Evolutionary conservation across 1,140 invertebrate species (phyloP).

Genomic region (Drosophila pseudoobscura): DNA sequence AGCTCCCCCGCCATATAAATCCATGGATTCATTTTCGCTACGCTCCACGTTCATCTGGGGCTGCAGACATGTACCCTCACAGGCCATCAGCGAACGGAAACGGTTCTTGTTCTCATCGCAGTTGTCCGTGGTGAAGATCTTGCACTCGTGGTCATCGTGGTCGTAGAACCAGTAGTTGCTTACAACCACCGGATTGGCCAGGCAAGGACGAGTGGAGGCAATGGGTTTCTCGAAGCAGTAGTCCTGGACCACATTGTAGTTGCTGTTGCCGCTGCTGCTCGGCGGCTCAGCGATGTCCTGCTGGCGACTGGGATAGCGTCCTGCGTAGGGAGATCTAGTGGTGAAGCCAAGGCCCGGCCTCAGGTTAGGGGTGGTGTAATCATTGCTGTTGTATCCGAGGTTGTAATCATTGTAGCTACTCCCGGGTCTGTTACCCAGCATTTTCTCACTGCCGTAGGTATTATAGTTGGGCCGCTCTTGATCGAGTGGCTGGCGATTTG

Average conservation of each 20-base stretch:
- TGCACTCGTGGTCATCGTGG: conserved; percentile 68
- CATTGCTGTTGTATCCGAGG: conserved; percentile 10
- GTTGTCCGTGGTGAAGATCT: conserved; percentile 75
- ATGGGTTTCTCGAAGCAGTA: conserved; percentile 70
- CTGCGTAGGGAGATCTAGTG: conserved; percentile 35
- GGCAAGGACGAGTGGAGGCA: conserved; percentile 42
- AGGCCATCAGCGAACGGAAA: conserved; percentile 64
- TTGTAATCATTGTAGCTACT: conserved; percentile 30
- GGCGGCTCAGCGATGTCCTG: background rate
- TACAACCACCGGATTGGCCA: conserved; percentile 49
- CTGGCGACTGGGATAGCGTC: conserved; percentile 15
- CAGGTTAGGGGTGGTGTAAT: conserved; percentile 11
- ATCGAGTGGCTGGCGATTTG: conserved; percentile 16
- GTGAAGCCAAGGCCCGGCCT: conserved; percentile 23
- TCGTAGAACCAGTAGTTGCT: conserved; percentile 78
- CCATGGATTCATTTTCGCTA: conserved; percentile 35
- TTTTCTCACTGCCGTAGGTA: conserved; percentile 43
- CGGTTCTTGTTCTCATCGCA: conserved; percentile 74
- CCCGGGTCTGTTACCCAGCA: conserved; percentile 23
- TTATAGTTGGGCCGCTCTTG: conserved; percentile 25
- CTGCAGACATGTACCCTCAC: conserved; percentile 60
- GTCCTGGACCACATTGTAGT: conserved; percentile 64
- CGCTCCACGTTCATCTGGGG: conserved; percentile 52
- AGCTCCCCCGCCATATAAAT: conserved; percentile 12
- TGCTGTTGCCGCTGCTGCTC: conserved; percentile 1